Percentiles rank a stretch among this genome's conserved stretches.
These are phyloP conservation scores for Parazoanthus darwini DNA, from an alignment of 92 coral and sea anemone species.

Conservation along the genomic window DNA sequence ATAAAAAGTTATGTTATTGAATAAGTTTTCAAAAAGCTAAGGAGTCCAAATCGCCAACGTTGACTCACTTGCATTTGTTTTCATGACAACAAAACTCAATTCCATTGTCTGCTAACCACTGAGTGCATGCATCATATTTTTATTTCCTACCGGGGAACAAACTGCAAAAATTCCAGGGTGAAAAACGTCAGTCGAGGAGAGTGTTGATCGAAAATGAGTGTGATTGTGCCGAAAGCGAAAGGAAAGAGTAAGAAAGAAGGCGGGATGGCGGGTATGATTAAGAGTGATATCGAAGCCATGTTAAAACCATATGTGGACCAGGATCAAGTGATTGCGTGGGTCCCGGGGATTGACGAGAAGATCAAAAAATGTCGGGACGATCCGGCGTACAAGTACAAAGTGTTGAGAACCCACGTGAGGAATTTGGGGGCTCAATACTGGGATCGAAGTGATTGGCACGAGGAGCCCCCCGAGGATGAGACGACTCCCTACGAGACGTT, in stretches of 20 bases:
- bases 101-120: no score
- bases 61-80: no score
- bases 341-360: not conserved
- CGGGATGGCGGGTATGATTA: slow-evolving; percentile 2
- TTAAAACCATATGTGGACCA: not conserved
- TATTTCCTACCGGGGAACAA: no score
- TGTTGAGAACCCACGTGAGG: not conserved
- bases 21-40: no score
- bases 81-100: not conserved
- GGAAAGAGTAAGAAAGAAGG: not conserved
- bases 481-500: not conserved
- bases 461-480: slow-evolving; percentile 3
- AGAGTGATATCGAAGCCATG: not conserved
- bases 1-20: no score
- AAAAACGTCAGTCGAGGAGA: no score
- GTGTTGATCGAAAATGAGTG: not conserved
- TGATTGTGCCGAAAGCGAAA: not conserved
- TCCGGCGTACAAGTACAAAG: not conserved
- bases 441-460: not conserved
- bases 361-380: not conserved
- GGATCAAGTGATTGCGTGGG: not conserved
- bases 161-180: no score
- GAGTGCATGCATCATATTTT: no score
- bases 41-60: no score
- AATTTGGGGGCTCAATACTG: slow-evolving; percentile 1